phyloP scores from a whole-genome alignment of 2,113 vertebrate genomes.

The Caranx melampygus region DNA sequence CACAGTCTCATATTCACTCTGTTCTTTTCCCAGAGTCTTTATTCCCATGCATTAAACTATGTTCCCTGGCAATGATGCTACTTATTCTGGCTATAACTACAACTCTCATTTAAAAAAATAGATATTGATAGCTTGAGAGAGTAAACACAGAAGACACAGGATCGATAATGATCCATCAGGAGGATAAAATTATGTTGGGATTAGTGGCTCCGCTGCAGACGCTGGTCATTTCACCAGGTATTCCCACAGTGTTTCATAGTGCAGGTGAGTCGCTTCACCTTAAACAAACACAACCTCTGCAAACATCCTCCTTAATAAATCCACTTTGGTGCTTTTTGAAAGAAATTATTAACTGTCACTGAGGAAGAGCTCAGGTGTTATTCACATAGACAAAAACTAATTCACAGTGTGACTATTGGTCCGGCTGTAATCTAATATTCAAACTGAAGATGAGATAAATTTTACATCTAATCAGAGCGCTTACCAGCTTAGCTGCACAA shows the following conservation, averaged over 20 bases:
- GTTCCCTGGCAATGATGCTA: conserved; percentile 5
- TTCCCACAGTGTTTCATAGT: neutral
- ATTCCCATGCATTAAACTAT: conserved; percentile 3
- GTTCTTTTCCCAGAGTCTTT: conserved; percentile 12
- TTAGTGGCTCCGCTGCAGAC: neutral
- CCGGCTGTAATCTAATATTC: neutral
- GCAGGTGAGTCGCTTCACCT: neutral
- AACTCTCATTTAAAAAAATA: neutral
- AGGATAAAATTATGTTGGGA: neutral
- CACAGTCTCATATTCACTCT: conserved; percentile 15
- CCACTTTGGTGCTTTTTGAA: neutral
- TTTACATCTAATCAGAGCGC: neutral
- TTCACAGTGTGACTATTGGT: neutral
- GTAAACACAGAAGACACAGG: neutral
- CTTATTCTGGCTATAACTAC: neutral
- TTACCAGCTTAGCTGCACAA: neutral
- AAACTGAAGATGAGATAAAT: neutral
- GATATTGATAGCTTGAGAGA: neutral
- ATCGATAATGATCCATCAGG: neutral
- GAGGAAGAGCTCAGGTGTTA: neutral
- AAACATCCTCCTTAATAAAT: neutral
- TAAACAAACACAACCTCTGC: neutral
- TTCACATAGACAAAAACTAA: neutral
- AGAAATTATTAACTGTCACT: neutral
- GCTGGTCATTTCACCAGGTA: neutral